Evolutionary conservation across 2,113 vertebrate genomes (phyloP), one percentile per base, ranked within the genome.

Genomic region (Muscicapa adusta): DNA sequence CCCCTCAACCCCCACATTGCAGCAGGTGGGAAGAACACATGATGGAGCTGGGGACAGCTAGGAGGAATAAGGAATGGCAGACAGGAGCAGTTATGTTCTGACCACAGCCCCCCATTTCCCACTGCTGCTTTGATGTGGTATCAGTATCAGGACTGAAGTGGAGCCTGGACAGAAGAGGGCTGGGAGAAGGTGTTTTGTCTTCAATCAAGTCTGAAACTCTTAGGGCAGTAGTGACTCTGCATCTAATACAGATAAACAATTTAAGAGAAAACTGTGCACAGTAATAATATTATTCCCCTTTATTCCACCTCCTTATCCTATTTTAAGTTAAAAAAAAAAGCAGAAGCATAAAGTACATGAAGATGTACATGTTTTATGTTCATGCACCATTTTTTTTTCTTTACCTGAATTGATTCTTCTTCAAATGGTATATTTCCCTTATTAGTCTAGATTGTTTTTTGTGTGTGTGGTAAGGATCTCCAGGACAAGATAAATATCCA

Each of bases 51-150:
- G 10, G 10, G 10, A 70, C n/a, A 24, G 10, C 8, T n/a, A 24
- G 13, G 14, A 61, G 6, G 6, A 61, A 8, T 54, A 62, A 62
- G 24, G 10, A 47, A 47, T n/a, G 15, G 19, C 29, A 40, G 24
- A 62, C 4, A 12, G 18, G 33, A 53, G 16, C 12, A 28, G 3
- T 24, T 54, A 23, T 0, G 0, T 23, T 40, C 12, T 25, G 29
- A 70, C 7, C 47, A 61, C 24, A 77, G 18, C 18, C 6, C 8
- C 11, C 4, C 28, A 20, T 14, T 87, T 61, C 15, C 7, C 47
- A n/a, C 29, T 25, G 13, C 5, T 70, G 5, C 40, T 70, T 70
- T 40, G 28, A 9, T 61, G 12, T 18, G 11, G 6, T 25, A 12
- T 74, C 34, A 50, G 8, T 3, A 6, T 31, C 14, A 36, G 18